These are phyloP conservation scores for Limnephilus auricula DNA, from an alignment of 2,888 invertebrate genomes.

Conservation along the genomic window DNA sequence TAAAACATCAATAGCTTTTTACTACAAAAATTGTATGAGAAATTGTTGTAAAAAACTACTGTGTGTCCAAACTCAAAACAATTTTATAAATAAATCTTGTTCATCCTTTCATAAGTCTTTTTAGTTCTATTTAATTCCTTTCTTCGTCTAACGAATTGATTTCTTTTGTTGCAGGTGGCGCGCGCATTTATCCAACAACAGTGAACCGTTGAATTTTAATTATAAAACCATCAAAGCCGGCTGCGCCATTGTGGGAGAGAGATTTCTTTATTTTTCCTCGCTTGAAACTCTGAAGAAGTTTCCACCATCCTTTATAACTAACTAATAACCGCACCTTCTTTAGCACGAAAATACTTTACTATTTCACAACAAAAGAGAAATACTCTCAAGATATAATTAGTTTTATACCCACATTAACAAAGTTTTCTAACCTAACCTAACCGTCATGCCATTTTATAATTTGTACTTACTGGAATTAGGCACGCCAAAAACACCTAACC, in stretches of 20 bases:
- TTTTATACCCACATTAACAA: too few relatives aligned
- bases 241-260: background rate
- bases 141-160: background rate
- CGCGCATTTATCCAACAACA: background rate
- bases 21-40: too few relatives aligned
- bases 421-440: too few relatives aligned
- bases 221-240: background rate
- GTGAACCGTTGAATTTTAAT: background rate
- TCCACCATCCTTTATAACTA: background rate
- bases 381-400: too few relatives aligned
- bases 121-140: background rate
- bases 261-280: background rate
- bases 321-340: background rate
- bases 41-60: too few relatives aligned
- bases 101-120: background rate
- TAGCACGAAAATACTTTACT: background rate
- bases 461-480: too few relatives aligned
- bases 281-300: background rate
- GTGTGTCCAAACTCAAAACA: too few relatives aligned
- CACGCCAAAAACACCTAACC: too few relatives aligned
- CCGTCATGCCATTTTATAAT: too few relatives aligned
- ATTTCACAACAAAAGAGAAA: background rate
- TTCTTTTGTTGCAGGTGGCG: slow-evolving; percentile 2
- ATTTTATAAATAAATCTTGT: too few relatives aligned
- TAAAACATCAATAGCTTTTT: too few relatives aligned